Percentiles rank a stretch among this genome's conserved stretches.
Evolutionary conservation across 2,113 vertebrate genomes (phyloP).

Genomic region (Propithecus coquereli): DNA sequence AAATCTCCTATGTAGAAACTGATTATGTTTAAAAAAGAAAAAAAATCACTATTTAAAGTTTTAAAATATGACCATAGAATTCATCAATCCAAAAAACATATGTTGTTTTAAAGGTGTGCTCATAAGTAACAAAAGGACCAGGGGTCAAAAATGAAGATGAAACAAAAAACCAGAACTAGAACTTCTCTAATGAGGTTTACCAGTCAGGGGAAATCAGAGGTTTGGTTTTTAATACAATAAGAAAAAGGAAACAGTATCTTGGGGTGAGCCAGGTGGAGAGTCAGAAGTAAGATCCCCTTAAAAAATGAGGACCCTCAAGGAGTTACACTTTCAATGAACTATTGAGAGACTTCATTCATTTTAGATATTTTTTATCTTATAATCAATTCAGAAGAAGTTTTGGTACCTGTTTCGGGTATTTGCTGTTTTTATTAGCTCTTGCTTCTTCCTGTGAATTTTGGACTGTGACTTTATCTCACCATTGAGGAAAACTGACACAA

Average conservation of each 20-base stretch:
- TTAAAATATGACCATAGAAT: neutral
- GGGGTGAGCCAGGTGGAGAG: neutral
- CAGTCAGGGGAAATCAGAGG: neutral
- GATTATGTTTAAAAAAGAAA: neutral
- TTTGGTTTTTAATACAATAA: neutral
- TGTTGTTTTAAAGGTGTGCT: neutral
- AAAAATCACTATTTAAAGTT: neutral
- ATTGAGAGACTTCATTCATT: neutral
- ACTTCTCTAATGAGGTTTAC: neutral
- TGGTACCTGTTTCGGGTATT: neutral
- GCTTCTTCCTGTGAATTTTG: neutral
- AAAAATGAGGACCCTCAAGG: neutral
- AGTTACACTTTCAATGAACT: neutral
- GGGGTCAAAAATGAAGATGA: neutral
- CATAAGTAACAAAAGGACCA: neutral
- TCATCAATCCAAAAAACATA: neutral
- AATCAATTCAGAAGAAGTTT: neutral
- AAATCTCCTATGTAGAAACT: neutral
- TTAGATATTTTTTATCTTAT: neutral
- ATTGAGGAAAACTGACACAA: neutral
- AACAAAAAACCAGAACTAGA: neutral
- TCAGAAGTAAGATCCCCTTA: neutral
- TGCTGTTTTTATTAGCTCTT: neutral
- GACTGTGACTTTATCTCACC: neutral
- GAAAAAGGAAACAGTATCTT: neutral